Conservation (phyloP, 2,797 vertebrate genomes). For the Micropoecilia bifurca region DNA sequence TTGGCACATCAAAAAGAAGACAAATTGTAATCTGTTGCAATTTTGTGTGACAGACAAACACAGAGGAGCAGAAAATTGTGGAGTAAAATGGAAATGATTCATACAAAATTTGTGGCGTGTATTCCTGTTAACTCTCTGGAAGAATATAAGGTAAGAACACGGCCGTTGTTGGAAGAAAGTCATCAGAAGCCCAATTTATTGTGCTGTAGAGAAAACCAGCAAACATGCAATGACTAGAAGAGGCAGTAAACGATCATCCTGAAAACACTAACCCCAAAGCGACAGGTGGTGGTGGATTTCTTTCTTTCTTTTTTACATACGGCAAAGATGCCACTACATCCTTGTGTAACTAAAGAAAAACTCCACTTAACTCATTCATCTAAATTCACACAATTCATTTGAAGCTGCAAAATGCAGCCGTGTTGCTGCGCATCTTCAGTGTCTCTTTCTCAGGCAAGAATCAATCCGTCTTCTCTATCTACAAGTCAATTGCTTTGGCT, state of each 20-base stretch:
- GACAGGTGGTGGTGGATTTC: neutral
- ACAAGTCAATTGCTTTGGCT: neutral
- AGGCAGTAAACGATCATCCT: neutral
- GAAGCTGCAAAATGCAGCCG: neutral
- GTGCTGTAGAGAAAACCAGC: neutral
- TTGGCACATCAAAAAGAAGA: neutral
- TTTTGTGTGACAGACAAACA: neutral
- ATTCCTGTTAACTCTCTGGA: neutral
- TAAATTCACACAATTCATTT: neutral
- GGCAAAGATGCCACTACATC: neutral
- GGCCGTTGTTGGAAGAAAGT: neutral
- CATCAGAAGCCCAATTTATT: neutral
- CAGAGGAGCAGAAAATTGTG: neutral
- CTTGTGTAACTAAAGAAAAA: neutral
- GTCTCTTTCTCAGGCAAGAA: neutral
- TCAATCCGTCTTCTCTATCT: slow-evolving; percentile 3
- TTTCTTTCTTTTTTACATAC: neutral
- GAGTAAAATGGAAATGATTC: neutral
- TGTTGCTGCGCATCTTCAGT: neutral
- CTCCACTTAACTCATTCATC: neutral
- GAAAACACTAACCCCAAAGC: neutral
- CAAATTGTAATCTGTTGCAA: neutral
- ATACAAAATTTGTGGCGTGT: neutral
- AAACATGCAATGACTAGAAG: neutral
- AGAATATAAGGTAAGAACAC: neutral